Evolutionary conservation across 1,140 invertebrate genomes (phyloP), one percentile per base, ranked within the genome.

Genomic region (Amyelois transitella): DNA sequence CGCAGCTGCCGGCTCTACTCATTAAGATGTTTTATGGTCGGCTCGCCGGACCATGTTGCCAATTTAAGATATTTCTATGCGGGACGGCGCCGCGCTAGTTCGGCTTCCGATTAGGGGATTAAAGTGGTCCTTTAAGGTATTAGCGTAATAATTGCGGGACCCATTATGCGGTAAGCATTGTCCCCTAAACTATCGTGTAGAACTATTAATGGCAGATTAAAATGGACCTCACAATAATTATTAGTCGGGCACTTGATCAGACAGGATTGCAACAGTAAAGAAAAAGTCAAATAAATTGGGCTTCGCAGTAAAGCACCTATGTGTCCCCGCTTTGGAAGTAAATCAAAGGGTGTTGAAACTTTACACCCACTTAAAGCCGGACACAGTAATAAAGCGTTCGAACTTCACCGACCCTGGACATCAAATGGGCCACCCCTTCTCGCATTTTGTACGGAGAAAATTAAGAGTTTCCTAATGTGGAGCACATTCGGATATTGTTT

Each of bases 321-420:
- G 8, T 8, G 32, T 77, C 57, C 72, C 70, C 69, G 71, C 62
- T 66, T 62, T 61, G 77, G 68, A 83, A 85, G 82, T 88, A 86
- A 86, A 88, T 86, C 84, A 86, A 85, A 88, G 84, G 84, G 84
- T 86, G 84, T 85, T 85, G 84, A 86, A 88, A 88, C 82, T 88
- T 86, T 86, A 86, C 82, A 88, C 84, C 84, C 82, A 88, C 84
- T 88, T 88, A 88, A 85, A 86, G 77, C 82, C 82, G 82, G 84
- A 86, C 84, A 86, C 79, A 77, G 84, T 88, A 86, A 86, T 88
- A 88, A 88, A 88, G 77, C 80, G 81, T 81, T 79, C 80, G 82
- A 88, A 84, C 81, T 86, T 86, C 80, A 67, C 66, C 77, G 71
- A 79, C 74, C 74, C 77, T 85, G 81, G 81, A 86, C 84, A 84